Base-by-base conservation (phyloP, 2,888 invertebrate genomes). In the Drosophila maculinotata region DNA sequence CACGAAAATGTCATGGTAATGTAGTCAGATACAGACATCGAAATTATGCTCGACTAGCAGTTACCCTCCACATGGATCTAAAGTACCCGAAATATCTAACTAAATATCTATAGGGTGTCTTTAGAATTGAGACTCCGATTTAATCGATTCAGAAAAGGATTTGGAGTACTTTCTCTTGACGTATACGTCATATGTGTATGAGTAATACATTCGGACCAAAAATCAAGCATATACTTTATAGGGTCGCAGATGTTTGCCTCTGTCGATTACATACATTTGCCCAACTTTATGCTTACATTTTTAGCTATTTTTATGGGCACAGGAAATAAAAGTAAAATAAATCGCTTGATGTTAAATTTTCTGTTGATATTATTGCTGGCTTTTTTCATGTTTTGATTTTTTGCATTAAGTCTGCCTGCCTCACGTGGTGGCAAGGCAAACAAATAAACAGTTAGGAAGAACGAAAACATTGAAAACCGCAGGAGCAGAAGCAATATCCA, bases 321-420 rank as follows among this genome's bases (percentile, higher is more conserved):
- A 10, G 15, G 28, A 10, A 59, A 38, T 30, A 65, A 64, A 69
- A 68, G 53, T 51, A 38, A 54, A 57, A 60, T 51, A 79, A 67
- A 60, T 62, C 38, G 39, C 25, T 38, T 47, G 26, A 35, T 74
- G 47, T 49, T 47, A 36, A 14, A 23, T 47, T 49, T 44, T 41
- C 30, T 39, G 63, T 28, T 38, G 17, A 41, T 28, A 12, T 33
- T 41, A 31, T 23, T 33, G 3, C 17, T 28, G n/a, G 14, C 17
- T 14, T 23, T 23, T n/a, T 8, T 33, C 26, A 15, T 31, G 14
- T 49, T 67, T 52, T 48, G 26, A 51, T 60, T 60, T 67, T 74
- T 60, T 67, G 75, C 87, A 71, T 71, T 76, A 69, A 71, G 78
- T 44, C 69, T 36, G 49, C 51, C 62, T n/a, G n/a, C n/a, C n/a